A percentile compares a stretch with the other conserved stretches of the same genome.
phyloP scores from a whole-genome alignment of 2,888 invertebrate genomes.

The Lithophane ornitopus region DNA sequence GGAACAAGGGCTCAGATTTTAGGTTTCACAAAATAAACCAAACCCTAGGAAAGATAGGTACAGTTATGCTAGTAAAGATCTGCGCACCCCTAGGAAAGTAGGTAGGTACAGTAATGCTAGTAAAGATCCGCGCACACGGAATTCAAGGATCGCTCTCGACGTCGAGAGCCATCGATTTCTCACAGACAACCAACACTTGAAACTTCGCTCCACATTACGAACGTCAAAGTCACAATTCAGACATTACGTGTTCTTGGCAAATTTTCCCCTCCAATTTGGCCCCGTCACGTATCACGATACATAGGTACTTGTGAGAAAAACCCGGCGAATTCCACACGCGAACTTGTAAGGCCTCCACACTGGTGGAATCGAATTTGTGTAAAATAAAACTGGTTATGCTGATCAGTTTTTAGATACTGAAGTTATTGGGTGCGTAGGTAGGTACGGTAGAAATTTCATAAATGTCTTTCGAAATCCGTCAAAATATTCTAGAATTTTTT shows the following conservation, averaged over 20 bases:
- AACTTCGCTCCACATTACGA: slow-evolving; percentile 70
- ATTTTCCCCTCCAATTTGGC: slow-evolving; percentile 68
- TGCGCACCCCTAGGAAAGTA: background rate
- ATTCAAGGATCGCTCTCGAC: slow-evolving; percentile 42
- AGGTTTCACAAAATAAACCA: slow-evolving; percentile 3
- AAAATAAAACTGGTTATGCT: slow-evolving; percentile 47
- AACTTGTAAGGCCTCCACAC: slow-evolving; percentile 37
- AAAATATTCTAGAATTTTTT: background rate
- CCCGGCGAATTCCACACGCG: slow-evolving; percentile 65
- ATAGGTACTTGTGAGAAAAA: slow-evolving; percentile 66
- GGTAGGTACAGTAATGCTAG: background rate
- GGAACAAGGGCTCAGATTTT: background rate
- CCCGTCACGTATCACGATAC: slow-evolving; percentile 75
- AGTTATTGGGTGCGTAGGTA: background rate
- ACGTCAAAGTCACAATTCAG: slow-evolving; percentile 75
- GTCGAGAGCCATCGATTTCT: slow-evolving; percentile 71
- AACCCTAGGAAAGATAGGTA: background rate
- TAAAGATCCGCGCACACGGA: slow-evolving; percentile 23
- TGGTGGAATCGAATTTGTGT: slow-evolving; percentile 59
- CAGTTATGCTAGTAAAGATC: slow-evolving; percentile 6
- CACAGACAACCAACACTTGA: slow-evolving; percentile 57
- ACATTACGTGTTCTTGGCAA: slow-evolving; percentile 75
- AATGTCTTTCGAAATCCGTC: background rate
- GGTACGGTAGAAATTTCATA: background rate
- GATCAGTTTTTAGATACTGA: slow-evolving; percentile 24